phyloP scores from a whole-genome alignment of 92 coral and sea anemone species.

The Parazoanthus atlanticus region DNA sequence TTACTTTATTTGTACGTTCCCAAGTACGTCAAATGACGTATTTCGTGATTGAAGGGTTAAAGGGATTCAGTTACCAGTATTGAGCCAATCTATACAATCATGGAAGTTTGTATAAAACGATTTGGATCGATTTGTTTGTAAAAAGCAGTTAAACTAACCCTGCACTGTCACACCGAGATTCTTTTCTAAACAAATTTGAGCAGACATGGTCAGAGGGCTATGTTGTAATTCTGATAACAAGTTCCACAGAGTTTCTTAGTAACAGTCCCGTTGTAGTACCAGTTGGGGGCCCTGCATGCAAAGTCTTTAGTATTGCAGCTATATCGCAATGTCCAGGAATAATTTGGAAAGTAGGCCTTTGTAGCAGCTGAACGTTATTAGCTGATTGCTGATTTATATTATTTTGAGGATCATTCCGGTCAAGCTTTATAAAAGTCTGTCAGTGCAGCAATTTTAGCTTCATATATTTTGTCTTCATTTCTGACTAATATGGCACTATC shows the following conservation, averaged over 20 bases:
- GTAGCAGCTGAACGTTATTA: conserved; percentile 11
- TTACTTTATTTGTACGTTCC: no score
- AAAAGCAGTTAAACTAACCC: no score
- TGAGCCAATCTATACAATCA: no score
- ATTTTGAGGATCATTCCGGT: background rate
- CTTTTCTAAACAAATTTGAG: no score
- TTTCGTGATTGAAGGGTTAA: no score
- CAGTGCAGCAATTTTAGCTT: background rate
- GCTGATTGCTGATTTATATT: background rate
- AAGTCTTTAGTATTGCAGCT: background rate
- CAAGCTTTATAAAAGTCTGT: background rate
- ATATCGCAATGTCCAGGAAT: background rate
- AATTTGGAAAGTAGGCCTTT: conserved; percentile 10
- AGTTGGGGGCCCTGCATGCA: conserved; percentile 21
- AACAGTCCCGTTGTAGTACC: background rate
- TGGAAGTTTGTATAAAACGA: no score
- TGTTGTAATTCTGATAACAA: background rate
- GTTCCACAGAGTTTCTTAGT: background rate
- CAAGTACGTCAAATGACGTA: no score
- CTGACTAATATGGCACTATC: no score
- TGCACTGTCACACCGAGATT: no score
- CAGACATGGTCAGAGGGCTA: background rate
- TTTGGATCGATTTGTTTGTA: no score
- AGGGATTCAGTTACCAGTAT: no score
- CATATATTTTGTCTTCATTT: no score